These are phyloP conservation scores for Haliaeetus leucogaster DNA, from an alignment of 2,113 vertebrate genomes.

Conservation along the genomic window DNA sequence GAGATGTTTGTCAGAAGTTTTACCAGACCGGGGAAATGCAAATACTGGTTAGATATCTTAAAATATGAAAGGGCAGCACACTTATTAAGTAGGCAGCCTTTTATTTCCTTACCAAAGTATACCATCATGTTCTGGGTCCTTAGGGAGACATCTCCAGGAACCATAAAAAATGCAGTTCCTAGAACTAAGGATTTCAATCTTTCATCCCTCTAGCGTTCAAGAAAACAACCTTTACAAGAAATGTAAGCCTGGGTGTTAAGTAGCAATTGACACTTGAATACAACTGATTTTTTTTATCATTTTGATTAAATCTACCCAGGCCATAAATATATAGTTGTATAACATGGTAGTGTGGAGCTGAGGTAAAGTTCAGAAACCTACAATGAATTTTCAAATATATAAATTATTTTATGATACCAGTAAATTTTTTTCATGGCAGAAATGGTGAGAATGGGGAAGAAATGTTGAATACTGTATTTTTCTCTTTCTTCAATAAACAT, in stretches of 20 bases:
- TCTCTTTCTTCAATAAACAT: not conserved
- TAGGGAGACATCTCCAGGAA: constrained; percentile 1
- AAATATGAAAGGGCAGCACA: constrained; percentile 25
- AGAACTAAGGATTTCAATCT: constrained; percentile 34
- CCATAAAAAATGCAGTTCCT: constrained; percentile 43
- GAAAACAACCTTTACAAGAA: constrained; percentile 24
- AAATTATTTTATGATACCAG: not conserved
- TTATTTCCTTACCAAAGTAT: constrained; percentile 48
- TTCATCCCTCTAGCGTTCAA: not conserved
- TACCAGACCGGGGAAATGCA: not conserved
- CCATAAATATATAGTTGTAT: not conserved
- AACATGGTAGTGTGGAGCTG: not conserved
- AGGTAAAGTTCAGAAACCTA: not conserved
- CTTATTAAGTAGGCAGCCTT: constrained; percentile 19
- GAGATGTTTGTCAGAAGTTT: not conserved
- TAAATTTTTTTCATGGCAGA: not conserved
- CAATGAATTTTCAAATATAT: not conserved
- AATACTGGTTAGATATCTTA: constrained; percentile 17
- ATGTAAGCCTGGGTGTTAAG: constrained; percentile 6
- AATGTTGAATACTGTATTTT: not conserved
- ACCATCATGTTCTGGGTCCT: constrained; percentile 30
- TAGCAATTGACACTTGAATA: constrained; percentile 16
- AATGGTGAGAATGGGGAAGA: not conserved
- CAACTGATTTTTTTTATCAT: not conserved
- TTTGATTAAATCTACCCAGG: constrained; percentile 16